Conservation (phyloP, 2,888 invertebrate species). For the Parnassius orleans region DNA sequence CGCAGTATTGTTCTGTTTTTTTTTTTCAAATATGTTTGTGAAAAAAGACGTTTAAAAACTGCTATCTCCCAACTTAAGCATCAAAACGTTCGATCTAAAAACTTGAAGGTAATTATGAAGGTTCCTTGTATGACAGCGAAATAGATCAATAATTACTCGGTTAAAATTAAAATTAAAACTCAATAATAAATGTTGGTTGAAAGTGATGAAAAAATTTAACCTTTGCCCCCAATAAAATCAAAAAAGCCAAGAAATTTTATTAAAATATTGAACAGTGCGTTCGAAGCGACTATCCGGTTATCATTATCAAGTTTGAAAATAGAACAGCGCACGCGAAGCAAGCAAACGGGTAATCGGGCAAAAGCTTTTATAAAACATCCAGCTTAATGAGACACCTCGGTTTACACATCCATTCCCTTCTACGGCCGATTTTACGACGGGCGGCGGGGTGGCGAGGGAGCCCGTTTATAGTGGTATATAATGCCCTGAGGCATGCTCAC, state of each 20-base stretch:
- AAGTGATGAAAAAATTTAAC: no score
- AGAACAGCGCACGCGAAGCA: slow-evolving; percentile 77
- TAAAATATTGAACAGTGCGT: slow-evolving; percentile 32
- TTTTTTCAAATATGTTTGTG: no score
- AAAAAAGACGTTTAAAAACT: no score
- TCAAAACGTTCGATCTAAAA: no score
- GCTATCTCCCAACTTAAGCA: no score
- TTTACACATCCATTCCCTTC: slow-evolving; percentile 65
- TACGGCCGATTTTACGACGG: slow-evolving; percentile 62
- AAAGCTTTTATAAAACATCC: slow-evolving; percentile 69
- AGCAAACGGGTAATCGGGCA: slow-evolving; percentile 75
- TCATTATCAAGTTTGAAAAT: slow-evolving; percentile 78
- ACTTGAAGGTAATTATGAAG: no score
- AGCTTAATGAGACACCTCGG: slow-evolving; percentile 51
- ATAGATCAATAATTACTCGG: no score
- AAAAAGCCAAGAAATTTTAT: slow-evolving; percentile 8
- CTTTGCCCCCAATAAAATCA: background rate
- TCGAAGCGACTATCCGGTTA: slow-evolving; percentile 61
- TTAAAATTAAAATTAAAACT: no score
- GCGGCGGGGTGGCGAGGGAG: slow-evolving; percentile 50
- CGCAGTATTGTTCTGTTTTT: no score
- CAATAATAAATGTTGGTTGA: no score
- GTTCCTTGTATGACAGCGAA: no score
- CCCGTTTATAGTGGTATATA: slow-evolving; percentile 62
- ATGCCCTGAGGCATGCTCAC: slow-evolving; percentile 73